Evolutionary conservation across 1,140 invertebrate genomes (phyloP), one percentile per base, ranked within the genome.

Genomic region (Glossosoma conforme): DNA sequence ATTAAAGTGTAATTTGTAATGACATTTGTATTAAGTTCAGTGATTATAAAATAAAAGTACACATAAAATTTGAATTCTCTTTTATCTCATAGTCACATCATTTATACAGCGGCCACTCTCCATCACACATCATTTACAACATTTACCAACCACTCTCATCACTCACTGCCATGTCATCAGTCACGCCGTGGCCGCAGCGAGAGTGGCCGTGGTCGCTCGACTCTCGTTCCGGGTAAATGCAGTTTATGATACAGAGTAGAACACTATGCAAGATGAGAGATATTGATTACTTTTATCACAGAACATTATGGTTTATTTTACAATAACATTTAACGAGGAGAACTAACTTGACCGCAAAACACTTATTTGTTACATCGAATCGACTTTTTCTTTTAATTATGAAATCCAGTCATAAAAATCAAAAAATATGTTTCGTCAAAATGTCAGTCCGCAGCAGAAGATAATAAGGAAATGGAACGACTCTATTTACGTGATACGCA

Each of bases 241-340:
- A 58, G 47, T 44, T 52, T 52, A 54, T 52, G 56, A 54, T 54
- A 54, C 44, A 37, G 51, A 47, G 56, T 54, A 58, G 51, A 54
- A 43, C 43, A 54, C 46, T 54, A 58, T 54, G 55, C 45, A 44
- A 57, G 52, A 59, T 59, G 53, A 55, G 47, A 59, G 25, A 53
- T 56, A 59, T 48, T 54, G 43, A 54, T 56, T 56, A 52, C 49
- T 56, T 58, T 59, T 59, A 59, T 59, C 57, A 59, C 57, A 59
- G 57, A 59, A 59, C 57, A 59, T 56, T 59, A 59, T 59, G 57
- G 57, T 53, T 56, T 59, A 56, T 49, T 56, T 59, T 55, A 59
- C 56, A 59, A 55, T 59, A 59, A 59, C 56, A 56, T 59, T 59
- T 56, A 59, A 55, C 53, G 56, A 59, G 52, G 44, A 54, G 52